Evolutionary conservation across 2,888 invertebrate species (phyloP).

Genomic region (Ormyrus nitidulus): DNA sequence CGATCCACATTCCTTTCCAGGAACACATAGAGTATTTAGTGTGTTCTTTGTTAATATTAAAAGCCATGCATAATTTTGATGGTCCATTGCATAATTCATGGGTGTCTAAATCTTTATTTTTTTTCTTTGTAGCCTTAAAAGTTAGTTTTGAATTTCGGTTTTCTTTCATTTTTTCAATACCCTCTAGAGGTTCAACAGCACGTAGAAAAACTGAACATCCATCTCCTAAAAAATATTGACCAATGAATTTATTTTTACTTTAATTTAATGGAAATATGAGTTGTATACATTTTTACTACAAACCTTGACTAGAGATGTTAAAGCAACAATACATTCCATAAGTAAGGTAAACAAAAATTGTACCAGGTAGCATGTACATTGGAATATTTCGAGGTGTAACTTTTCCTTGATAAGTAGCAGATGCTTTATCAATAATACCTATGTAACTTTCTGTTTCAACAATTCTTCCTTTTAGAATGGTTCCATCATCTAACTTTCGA

Average conservation of each 20-base stretch:
- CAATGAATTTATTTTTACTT: background rate
- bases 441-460: conserved; percentile 86
- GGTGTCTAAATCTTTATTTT: conserved; percentile 70
- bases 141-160: conserved; percentile 67
- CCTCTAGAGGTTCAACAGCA: conserved; percentile 81
- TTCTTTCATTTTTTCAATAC: conserved; percentile 78
- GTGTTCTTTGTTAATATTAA: conserved; percentile 78
- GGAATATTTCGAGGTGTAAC: conserved; percentile 81
- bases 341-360: conserved; percentile 83
- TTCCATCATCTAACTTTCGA: conserved; percentile 76
- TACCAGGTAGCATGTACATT: conserved; percentile 85
- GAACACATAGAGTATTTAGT: conserved; percentile 76
- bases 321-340: conserved; percentile 87
- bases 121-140: conserved; percentile 58
- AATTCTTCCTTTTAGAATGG: conserved; percentile 79
- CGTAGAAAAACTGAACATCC: conserved; percentile 83
- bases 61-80: conserved; percentile 83
- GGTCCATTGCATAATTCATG: conserved; percentile 84
- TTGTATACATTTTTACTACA: background rate
- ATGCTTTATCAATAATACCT: conserved; percentile 82
- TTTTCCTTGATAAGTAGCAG: conserved; percentile 79
- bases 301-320: conserved; percentile 83
- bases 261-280: background rate
- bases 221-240: conserved; percentile 63
- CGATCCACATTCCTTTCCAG: conserved; percentile 75